Evolutionary conservation across 1,140 invertebrate species (phyloP), one percentile per base, ranked within the genome.

Genomic region (Augochlora pura): DNA sequence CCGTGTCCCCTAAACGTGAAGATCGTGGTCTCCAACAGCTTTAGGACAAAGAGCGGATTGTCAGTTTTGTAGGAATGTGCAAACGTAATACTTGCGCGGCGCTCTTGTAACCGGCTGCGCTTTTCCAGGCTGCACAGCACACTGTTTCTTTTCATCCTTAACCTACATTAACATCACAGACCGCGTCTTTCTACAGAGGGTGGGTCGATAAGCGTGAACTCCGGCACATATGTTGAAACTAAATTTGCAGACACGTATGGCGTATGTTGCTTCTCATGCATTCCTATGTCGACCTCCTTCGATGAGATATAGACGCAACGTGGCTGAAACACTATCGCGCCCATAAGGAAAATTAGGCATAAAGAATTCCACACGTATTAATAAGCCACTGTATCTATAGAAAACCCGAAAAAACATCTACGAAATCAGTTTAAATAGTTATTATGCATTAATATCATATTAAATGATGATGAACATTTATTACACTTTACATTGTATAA

Each of bases 161-260:
- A 86, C 80, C 76, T 86, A 85, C 81, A 87, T 88, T 86, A 88
- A 88, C 85, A 67, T 81, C 71, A 76, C 21, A 32, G 70, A 70
- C 25, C 74, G 69, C 70, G 69, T 74, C 65, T 78, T 75, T 81
- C 75, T 71, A 69, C 75, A 46, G 75, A 74, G 80, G 67, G 59
- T 60, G 21, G 85, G 84, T 88, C 86, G 87, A 88, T 88, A 86
- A 86, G 67, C 76, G 83, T 81, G 76, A 83, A 86, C 77, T 70
- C 82, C 63, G 32, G 60, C 76, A 52, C 82, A 86, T 77, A 82
- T 78, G 86, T 84, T 82, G 70, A 42, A 86, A 86, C 81, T 79
- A 84, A 88, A 88, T 87, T 88, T 62, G 32, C 73, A 59, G 62
- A 85, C 79, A 78, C 66, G 49, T 63, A 57, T 69, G 18, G 32